Evolutionary conservation across 2,113 vertebrate genomes (phyloP).

Genomic region (Cynoglossus semilaevis): DNA sequence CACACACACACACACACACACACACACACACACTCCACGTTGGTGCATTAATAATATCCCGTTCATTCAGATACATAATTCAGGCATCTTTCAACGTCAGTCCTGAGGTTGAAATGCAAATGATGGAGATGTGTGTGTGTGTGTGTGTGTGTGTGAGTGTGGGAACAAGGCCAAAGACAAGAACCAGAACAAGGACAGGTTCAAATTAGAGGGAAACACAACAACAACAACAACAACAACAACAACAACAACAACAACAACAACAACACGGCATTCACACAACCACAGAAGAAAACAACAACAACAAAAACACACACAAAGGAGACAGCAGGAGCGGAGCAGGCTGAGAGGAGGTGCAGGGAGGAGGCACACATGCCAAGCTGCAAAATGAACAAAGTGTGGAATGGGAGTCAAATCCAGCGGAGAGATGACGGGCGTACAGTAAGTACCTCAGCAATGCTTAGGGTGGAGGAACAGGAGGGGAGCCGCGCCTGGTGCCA

Average conservation of each 20-base stretch:
- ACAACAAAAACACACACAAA: neutral
- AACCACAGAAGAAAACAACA: conserved; percentile 17
- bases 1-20: conserved; percentile 28
- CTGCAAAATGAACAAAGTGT: conserved; percentile 19
- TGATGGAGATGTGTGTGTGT: conserved; percentile 41
- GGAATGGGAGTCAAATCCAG: conserved; percentile 56
- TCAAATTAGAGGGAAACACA: conserved; percentile 8
- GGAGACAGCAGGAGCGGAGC: conserved; percentile 63
- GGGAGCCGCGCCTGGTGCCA: conserved; percentile 98
- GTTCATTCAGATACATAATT: conserved; percentile 57
- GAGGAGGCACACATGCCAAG: conserved; percentile 78
- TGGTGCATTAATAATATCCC: conserved; percentile 44
- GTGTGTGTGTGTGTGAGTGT: conserved; percentile 16
- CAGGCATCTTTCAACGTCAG: conserved; percentile 64
- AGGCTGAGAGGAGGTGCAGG: conserved; percentile 61
- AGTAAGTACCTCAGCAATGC: conserved; percentile 98
- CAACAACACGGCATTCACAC: conserved; percentile 17
- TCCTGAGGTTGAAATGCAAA: conserved; percentile 59
- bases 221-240: no score
- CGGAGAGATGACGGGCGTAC: conserved; percentile 44
- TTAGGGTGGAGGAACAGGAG: conserved; percentile 99
- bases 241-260: conserved; percentile 14
- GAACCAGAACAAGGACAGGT: conserved; percentile 29
- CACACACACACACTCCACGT: conserved; percentile 25
- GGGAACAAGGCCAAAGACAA: conserved; percentile 39